Percentiles rank a stretch among this genome's conserved stretches.
Conservation (phyloP, 2,797 vertebrate genomes). For the Emydoidea blandingii region DNA sequence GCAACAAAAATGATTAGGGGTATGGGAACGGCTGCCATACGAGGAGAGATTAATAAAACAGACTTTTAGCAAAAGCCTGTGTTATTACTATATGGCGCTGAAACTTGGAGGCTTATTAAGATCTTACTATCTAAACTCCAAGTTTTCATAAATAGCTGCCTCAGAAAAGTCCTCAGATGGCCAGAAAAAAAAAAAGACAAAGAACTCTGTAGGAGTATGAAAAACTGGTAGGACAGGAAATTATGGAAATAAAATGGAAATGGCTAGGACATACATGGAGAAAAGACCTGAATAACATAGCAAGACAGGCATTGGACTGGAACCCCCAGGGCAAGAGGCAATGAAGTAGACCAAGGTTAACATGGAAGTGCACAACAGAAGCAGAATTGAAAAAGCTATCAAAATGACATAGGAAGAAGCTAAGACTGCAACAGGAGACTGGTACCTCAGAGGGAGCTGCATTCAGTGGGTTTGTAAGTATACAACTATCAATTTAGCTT, state of each 20-base stretch:
- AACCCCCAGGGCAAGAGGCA: neutral
- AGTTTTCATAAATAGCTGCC: neutral
- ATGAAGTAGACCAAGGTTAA: neutral
- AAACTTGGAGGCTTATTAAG: neutral
- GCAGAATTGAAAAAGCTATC: neutral
- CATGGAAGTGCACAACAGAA: neutral
- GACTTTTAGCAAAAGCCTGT: no score
- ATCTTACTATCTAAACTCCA: neutral
- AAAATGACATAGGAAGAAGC: neutral
- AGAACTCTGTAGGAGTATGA: neutral
- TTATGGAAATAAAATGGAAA: neutral
- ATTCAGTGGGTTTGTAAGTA: neutral
- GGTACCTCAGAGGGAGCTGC: neutral
- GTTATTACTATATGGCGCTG: neutral
- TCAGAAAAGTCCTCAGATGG: neutral
- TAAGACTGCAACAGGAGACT: neutral
- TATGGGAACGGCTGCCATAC: no score
- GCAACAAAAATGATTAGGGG: no score
- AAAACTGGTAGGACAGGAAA: neutral
- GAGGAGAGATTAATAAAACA: no score
- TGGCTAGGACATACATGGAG: neutral
- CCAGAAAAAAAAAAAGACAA: neutral
- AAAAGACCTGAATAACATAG: neutral
- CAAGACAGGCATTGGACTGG: neutral
- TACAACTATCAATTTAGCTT: neutral